Conservation (phyloP, 1,140 invertebrate species). For the Protaetia brevitarsis region DNA sequence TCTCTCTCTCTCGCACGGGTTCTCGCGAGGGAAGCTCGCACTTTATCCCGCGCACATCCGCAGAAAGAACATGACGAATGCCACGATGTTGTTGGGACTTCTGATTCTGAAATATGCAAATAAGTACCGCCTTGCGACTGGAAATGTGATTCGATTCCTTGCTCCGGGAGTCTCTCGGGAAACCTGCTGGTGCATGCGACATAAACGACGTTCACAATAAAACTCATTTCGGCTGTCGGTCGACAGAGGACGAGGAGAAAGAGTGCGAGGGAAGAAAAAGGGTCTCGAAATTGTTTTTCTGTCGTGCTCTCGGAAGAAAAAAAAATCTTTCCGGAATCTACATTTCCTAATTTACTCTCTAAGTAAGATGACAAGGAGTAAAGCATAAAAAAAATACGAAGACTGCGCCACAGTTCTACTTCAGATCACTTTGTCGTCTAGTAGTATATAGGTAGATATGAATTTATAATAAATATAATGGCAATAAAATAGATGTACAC, state of each 20-base stretch:
- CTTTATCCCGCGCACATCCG: background rate
- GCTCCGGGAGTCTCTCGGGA: slow-evolving; percentile 10
- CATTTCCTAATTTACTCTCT: background rate
- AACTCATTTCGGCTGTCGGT: slow-evolving; percentile 17
- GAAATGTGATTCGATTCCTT: slow-evolving; percentile 22
- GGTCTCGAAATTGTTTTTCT: slow-evolving; percentile 6
- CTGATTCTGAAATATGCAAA: slow-evolving; percentile 23
- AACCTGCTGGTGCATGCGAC: slow-evolving; percentile 16
- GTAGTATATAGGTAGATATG: too few relatives aligned
- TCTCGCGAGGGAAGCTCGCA: background rate
- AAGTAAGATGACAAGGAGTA: background rate
- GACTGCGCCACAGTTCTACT: too few relatives aligned
- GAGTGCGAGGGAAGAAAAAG: background rate
- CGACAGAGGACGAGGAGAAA: background rate
- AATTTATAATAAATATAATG: too few relatives aligned
- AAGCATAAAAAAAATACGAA: too few relatives aligned
- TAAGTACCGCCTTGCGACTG: slow-evolving; percentile 19
- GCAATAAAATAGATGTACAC: too few relatives aligned
- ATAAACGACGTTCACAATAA: slow-evolving; percentile 19
- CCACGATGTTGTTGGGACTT: slow-evolving; percentile 11
- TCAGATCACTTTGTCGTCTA: too few relatives aligned
- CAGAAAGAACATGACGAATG: slow-evolving; percentile 19
- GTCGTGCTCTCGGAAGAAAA: background rate
- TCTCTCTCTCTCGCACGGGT: background rate
- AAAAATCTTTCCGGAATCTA: slow-evolving; percentile 2